Evolutionary conservation across 2,888 invertebrate species (phyloP).

Genomic region (Stenodema calcarata): DNA sequence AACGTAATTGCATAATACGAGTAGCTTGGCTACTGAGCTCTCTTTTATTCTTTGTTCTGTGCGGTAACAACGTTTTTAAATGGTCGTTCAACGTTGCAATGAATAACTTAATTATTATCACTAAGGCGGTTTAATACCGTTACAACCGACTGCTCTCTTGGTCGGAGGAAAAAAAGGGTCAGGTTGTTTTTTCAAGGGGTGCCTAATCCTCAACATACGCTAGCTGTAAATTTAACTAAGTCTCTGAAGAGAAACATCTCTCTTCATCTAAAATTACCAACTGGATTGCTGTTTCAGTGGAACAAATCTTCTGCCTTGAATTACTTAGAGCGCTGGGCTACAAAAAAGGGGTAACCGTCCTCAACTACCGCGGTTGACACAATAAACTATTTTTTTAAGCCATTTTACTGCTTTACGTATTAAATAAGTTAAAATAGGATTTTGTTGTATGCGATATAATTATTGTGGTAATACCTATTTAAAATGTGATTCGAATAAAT

Average conservation of each 20-base stretch:
- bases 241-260: background rate
- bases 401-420: no score
- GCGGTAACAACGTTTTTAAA: background rate
- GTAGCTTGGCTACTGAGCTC: background rate
- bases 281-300: background rate
- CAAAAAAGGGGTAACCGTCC: background rate
- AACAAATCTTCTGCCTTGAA: background rate
- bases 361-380: background rate
- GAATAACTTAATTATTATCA: constrained; percentile 2
- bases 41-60: background rate
- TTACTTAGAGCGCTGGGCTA: background rate
- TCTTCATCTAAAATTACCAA: background rate
- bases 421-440: no score
- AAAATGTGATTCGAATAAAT: no score
- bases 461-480: no score
- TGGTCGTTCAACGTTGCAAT: background rate
- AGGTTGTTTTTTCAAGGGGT: background rate
- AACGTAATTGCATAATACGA: background rate
- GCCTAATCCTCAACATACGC: constrained; percentile 9
- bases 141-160: background rate
- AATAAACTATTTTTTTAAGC: background rate
- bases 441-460: no score
- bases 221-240: constrained; percentile 32
- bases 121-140: constrained; percentile 1
- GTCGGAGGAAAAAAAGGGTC: background rate